Percentiles rank a stretch among this genome's conserved stretches.
phyloP scores from a whole-genome alignment of 37 sponge, comb jelly and placozoan genomes.

The Cladorhizidae sp. region DNA sequence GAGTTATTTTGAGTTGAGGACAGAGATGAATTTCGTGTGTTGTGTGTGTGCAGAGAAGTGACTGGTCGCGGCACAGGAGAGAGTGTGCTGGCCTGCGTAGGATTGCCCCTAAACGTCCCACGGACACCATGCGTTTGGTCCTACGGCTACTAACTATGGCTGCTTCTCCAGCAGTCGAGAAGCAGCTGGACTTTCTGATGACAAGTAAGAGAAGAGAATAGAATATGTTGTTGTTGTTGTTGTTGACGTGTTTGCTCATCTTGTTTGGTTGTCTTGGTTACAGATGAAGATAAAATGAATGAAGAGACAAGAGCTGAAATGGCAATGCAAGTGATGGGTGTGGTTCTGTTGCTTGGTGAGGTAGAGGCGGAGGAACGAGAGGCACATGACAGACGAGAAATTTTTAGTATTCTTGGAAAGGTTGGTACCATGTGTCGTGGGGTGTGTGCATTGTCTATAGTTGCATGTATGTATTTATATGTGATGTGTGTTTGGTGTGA shows the following conservation, averaged over 20 bases:
- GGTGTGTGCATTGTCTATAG: no score
- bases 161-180: background rate
- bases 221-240: background rate
- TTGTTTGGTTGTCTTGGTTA: no score
- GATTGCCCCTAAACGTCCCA: constrained; percentile 46
- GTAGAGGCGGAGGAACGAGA: background rate
- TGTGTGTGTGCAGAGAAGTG: constrained; percentile 35
- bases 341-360: constrained; percentile 10
- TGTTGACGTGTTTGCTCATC: no score
- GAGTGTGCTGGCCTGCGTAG: constrained; percentile 59
- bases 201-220: background rate
- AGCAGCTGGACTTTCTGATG: constrained; percentile 1
- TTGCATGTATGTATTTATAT: no score
- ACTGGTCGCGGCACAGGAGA: constrained; percentile 71
- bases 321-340: constrained; percentile 39
- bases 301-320: constrained; percentile 18
- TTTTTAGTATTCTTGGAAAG: background rate
- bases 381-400: background rate
- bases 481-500: no score
- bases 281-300: constrained; percentile 38
- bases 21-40: no score
- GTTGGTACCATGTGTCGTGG: background rate
- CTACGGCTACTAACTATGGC: constrained; percentile 23
- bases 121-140: constrained; percentile 62
- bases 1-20: no score